phyloP scores from a whole-genome alignment of 2,888 invertebrate species.

The Acronicta aceris region DNA sequence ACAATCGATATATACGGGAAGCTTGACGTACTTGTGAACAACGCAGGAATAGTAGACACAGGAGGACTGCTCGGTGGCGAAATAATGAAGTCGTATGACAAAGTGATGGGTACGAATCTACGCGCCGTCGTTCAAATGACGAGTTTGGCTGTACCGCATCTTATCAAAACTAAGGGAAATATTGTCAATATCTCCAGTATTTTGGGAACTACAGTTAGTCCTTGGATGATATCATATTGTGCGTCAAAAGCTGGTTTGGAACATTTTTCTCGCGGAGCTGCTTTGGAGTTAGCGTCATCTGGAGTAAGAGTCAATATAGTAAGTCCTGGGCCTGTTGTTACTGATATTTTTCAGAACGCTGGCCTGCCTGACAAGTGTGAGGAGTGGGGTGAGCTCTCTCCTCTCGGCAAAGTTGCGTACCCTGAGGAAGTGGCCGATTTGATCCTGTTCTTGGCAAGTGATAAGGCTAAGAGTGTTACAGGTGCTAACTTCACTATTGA shows the following conservation, averaged over 20 bases:
- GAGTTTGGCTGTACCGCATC: constrained; percentile 53
- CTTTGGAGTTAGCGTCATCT: constrained; percentile 90
- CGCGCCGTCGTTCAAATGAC: constrained; percentile 56
- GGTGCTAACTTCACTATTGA: constrained; percentile 54
- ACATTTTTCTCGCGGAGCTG: constrained; percentile 92
- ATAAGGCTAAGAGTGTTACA: constrained; percentile 62
- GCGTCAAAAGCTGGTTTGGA: constrained; percentile 93
- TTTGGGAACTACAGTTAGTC: too few relatives aligned
- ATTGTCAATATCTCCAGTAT: constrained; percentile 53
- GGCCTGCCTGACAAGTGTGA: neutral
- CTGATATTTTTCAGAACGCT: constrained; percentile 52
- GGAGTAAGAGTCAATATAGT: constrained; percentile 92
- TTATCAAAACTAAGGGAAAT: constrained; percentile 56
- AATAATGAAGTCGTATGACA: constrained; percentile 58
- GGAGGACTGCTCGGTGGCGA: constrained; percentile 37
- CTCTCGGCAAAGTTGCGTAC: constrained; percentile 11
- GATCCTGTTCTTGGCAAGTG: constrained; percentile 60
- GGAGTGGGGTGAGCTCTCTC: neutral
- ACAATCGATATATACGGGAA: constrained; percentile 59
- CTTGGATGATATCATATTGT: constrained; percentile 79
- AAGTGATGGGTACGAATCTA: constrained; percentile 55
- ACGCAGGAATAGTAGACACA: constrained; percentile 55
- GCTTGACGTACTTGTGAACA: constrained; percentile 67
- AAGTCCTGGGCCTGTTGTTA: constrained; percentile 92
- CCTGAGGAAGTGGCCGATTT: constrained; percentile 14